A percentile compares a stretch with the other conserved stretches of the same genome.
Evolutionary conservation across 2,113 vertebrate species (phyloP).

Genomic region (Charadrius vociferus): DNA sequence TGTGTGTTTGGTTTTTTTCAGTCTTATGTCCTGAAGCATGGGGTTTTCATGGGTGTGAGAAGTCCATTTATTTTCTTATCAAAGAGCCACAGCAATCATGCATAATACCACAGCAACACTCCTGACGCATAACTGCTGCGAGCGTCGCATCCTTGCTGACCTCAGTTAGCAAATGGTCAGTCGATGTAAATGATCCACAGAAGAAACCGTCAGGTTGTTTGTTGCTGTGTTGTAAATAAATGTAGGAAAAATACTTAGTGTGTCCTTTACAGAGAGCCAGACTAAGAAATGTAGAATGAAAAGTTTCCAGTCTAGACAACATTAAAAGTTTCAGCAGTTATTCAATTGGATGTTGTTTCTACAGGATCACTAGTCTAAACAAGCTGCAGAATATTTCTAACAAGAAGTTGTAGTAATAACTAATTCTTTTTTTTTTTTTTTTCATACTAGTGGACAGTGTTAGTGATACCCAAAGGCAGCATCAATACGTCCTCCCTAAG

Average conservation of each 20-base stretch:
- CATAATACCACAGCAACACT: background rate
- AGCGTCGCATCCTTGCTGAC: background rate
- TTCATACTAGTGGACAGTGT: background rate
- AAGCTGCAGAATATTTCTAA: background rate
- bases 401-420: background rate
- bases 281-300: background rate
- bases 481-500: background rate
- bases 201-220: background rate
- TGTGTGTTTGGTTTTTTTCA: background rate
- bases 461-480: background rate
- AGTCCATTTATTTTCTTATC: background rate
- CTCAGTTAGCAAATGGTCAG: background rate
- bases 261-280: background rate
- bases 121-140: rapidly evolving
- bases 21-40: background rate
- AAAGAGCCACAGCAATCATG: background rate
- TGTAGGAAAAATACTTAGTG: background rate
- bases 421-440: too few species aligned
- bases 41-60: background rate
- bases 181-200: background rate
- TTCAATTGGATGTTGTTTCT: background rate
- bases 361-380: background rate
- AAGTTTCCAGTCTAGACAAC: background rate
- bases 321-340: background rate
- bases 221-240: background rate